Conservation (phyloP, 2,113 vertebrate species). For the Onychostoma macrolepis region DNA sequence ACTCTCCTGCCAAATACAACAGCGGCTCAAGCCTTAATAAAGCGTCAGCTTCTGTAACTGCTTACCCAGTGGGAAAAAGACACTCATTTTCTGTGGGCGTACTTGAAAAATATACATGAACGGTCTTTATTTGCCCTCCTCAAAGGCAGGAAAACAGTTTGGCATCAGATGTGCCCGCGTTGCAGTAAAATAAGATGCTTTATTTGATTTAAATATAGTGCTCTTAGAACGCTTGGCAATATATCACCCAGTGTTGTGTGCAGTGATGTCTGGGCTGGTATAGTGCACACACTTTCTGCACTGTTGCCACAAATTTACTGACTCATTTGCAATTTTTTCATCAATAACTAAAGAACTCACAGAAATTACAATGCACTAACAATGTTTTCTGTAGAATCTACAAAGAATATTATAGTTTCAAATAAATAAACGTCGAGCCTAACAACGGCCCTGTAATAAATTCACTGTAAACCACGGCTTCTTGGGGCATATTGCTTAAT, state of each 20-base stretch:
- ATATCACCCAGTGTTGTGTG: conserved; percentile 27
- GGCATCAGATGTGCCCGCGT: conserved; percentile 37
- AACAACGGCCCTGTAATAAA: too few relatives aligned
- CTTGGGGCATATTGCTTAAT: too few relatives aligned
- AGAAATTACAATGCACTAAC: neutral
- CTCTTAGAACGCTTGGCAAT: conserved; percentile 31
- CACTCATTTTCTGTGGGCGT: conserved; percentile 50
- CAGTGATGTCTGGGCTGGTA: conserved; percentile 44
- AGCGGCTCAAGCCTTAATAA: conserved; percentile 52
- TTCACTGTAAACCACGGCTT: too few relatives aligned
- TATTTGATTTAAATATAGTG: conserved; percentile 55
- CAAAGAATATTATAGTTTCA: neutral
- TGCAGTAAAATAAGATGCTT: conserved; percentile 55
- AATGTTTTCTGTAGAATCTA: neutral
- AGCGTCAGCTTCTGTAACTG: conserved; percentile 52
- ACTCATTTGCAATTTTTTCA: neutral
- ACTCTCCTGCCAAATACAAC: conserved; percentile 53
- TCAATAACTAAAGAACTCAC: neutral
- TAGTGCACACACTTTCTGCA: neutral
- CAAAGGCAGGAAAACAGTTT: conserved; percentile 46
- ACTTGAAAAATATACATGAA: conserved; percentile 56
- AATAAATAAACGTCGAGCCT: neutral
- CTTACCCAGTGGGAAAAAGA: conserved; percentile 58
- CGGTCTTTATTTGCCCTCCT: conserved; percentile 56
- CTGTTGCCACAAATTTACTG: neutral